phyloP scores from a whole-genome alignment of 2,888 invertebrate genomes.

The Hartigia nigra region DNA sequence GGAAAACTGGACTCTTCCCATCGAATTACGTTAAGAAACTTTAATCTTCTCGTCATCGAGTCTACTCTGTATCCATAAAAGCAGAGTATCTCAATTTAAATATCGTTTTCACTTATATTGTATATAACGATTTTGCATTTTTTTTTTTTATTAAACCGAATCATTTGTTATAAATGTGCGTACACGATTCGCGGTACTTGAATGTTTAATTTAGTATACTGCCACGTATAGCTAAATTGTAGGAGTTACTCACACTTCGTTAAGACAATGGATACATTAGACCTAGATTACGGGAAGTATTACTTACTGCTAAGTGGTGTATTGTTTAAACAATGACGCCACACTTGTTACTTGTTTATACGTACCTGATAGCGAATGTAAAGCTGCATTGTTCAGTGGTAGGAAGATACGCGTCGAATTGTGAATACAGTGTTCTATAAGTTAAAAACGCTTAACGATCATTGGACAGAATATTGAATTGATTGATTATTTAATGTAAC shows the following conservation, averaged over 20 bases:
- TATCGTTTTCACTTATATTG: not conserved
- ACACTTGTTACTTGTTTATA: not conserved
- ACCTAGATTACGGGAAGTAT: not conserved
- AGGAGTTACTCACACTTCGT: not conserved
- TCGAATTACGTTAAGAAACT: conserved; percentile 72
- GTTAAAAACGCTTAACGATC: not conserved
- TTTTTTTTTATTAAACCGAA: not conserved
- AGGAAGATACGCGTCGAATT: not conserved
- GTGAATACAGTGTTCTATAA: not conserved
- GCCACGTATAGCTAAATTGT: not conserved
- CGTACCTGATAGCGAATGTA: not conserved
- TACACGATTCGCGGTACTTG: not conserved
- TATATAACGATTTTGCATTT: not conserved
- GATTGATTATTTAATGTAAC: not conserved
- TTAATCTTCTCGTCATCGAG: conserved; percentile 25
- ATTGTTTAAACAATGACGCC: not conserved
- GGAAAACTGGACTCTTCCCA: conserved; percentile 73
- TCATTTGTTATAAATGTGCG: not conserved
- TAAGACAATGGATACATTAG: not conserved
- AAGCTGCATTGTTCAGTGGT: not conserved
- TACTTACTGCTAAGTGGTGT: not conserved
- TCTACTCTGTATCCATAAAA: not conserved
- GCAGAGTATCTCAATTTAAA: not conserved
- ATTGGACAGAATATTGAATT: not conserved
- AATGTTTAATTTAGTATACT: not conserved